These are phyloP conservation scores for Agrochola litura DNA, from an alignment of 2,888 invertebrate genomes.

Conservation along the genomic window DNA sequence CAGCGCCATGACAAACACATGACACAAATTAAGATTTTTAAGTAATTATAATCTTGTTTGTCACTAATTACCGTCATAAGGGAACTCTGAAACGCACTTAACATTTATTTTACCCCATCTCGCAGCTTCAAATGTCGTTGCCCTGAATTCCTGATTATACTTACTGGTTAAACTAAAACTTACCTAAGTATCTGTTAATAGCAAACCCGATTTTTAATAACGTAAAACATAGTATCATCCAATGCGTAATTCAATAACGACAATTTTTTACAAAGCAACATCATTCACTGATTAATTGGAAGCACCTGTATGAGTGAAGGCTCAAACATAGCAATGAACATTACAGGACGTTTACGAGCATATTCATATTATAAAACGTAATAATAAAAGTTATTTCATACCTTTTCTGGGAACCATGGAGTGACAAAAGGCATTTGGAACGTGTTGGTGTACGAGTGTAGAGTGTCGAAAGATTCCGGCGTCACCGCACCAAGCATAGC, in stretches of 20 bases:
- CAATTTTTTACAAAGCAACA: neutral
- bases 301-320: neutral
- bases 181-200: neutral
- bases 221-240: neutral
- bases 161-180: neutral
- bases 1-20: neutral
- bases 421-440: conserved; percentile 99
- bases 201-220: neutral
- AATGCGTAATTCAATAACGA: neutral
- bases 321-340: neutral
- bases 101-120: conserved; percentile 3
- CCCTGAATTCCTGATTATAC: neutral
- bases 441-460: conserved; percentile 98
- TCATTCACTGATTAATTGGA: neutral
- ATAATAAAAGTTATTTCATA: conserved; percentile 69
- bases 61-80: conserved; percentile 6
- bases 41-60: conserved; percentile 9
- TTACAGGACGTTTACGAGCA: neutral
- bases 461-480: conserved; percentile 98
- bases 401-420: conserved; percentile 98
- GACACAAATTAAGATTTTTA: neutral
- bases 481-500: conserved; percentile 97
- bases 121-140: neutral
- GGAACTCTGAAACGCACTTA: conserved; percentile 13
- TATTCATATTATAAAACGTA: neutral